A percentile compares a stretch with the other conserved stretches of the same genome.
These are phyloP conservation scores for Actenoides lindsayi DNA, from an alignment of 2,113 vertebrate species.

Conservation along the genomic window DNA sequence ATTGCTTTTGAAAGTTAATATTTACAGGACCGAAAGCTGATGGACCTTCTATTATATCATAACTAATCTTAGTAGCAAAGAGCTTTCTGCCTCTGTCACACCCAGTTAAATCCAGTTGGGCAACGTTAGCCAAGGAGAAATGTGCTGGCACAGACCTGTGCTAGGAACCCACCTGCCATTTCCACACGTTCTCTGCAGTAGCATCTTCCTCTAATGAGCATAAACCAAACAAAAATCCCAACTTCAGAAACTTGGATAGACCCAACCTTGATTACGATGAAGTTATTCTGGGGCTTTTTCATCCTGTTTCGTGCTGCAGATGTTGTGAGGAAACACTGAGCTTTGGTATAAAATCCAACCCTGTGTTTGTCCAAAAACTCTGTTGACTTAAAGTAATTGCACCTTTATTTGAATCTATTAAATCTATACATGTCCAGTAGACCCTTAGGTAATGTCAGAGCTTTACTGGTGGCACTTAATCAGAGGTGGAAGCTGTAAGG, in stretches of 20 bases:
- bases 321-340: background rate
- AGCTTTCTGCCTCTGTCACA: conserved; percentile 25
- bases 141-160: accelerated
- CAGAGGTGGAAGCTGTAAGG: background rate
- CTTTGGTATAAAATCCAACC: background rate
- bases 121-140: background rate
- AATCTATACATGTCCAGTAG: background rate
- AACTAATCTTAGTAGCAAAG: background rate
- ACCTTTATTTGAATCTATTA: background rate
- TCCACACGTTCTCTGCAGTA: background rate
- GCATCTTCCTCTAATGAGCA: background rate
- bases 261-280: background rate
- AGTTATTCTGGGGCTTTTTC: background rate
- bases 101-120: background rate
- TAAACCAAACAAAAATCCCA: background rate
- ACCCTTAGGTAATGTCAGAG: background rate
- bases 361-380: background rate
- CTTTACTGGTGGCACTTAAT: background rate
- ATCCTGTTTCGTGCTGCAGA: background rate
- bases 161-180: background rate
- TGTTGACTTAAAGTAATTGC: background rate
- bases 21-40: background rate
- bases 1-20: background rate
- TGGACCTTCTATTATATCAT: background rate
- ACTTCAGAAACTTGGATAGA: background rate